A percentile compares a stretch with the other conserved stretches of the same genome.
phyloP scores from a whole-genome alignment of 2,888 invertebrate species.

The Cheilosia vernalis region DNA sequence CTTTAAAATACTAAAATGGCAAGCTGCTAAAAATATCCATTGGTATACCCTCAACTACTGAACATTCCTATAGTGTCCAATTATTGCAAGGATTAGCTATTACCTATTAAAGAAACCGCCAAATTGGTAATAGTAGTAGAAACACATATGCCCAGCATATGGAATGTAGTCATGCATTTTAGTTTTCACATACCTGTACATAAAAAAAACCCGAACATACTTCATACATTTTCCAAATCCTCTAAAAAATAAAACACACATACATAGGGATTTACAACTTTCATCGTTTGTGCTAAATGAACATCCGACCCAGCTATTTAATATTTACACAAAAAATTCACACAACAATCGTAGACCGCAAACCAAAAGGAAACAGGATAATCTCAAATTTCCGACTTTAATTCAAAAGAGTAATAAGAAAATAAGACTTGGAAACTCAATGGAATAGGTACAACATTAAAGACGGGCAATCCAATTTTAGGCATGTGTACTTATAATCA shows the following conservation, averaged over 20 bases:
- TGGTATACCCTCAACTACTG: too few species aligned
- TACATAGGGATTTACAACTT: background rate
- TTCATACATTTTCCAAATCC: slow-evolving; percentile 32
- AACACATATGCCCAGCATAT: slow-evolving; percentile 34
- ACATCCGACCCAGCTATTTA: slow-evolving; percentile 44
- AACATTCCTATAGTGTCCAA: too few species aligned
- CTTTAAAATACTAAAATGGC: too few species aligned
- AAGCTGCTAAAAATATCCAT: too few species aligned
- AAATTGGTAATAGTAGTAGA: background rate
- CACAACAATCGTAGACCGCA: slow-evolving; percentile 73
- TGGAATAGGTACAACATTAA: slow-evolving; percentile 40
- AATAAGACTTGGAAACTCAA: slow-evolving; percentile 29
- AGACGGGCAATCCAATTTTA: slow-evolving; percentile 67
- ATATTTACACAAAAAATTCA: slow-evolving; percentile 55
- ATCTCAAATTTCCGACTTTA: slow-evolving; percentile 80
- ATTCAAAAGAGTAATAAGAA: slow-evolving; percentile 78
- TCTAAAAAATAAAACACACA: slow-evolving; percentile 18
- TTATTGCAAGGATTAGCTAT: too few species aligned
- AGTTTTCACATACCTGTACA: slow-evolving; percentile 40
- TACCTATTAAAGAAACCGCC: background rate
- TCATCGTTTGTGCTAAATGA: slow-evolving; percentile 43
- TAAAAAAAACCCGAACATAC: slow-evolving; percentile 20
- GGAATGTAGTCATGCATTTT: background rate
- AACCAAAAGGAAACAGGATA: slow-evolving; percentile 80
- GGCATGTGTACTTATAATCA: slow-evolving; percentile 72